Base-by-base conservation (phyloP, 2,888 invertebrate genomes). In the Drosophila pseudotalamancana region DNA sequence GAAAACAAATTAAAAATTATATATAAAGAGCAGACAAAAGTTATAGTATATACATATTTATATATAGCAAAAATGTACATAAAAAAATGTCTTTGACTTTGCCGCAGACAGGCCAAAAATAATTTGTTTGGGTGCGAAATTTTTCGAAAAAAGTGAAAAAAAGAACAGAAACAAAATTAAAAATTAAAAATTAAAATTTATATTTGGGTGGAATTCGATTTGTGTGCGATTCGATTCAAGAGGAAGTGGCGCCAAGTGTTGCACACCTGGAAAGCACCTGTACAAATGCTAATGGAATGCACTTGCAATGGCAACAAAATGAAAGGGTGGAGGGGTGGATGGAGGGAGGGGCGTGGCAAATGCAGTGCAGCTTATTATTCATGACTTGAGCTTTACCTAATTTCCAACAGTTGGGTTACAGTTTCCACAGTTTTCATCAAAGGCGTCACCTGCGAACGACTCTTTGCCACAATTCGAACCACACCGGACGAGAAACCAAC, bases 401-500 rank as follows among this genome's bases (percentile, higher is more conserved):
- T 55, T 73, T 42, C 25, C 50, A 51, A 39, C 32, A 27, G 37
- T 46, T 49, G 27, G 31, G 27, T 43, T 29, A n/a, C n/a, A n/a
- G 32, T 60, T 62, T 54, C 37, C 45, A 56, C 64, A 51, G 35
- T 55, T 49, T 45, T 31, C n/a, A 25, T 45, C 23, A 56, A 34
- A 42, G 45, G 53, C 49, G 25, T 32, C 61, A 40, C 23, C n/a
- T 29, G 46, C 73, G 62, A 65, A 60, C n/a, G n/a, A n/a, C 48
- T 63, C 37, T 45, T 34, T 18, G 27, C 37, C 56, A 40, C 40
- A 65, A 53, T 65, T 65, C 62, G 76, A 83, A 84, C 86, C 85
- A 78, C 77, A 59, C 82, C 70, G 82, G 57, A 70, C 71, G 78
- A 87, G 71, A 59, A 78, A 84, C 85, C 80, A 82, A 87, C 78